These are phyloP conservation scores for Steinernema hermaphroditum DNA, from an alignment of 2,888 invertebrate genomes.

Conservation along the genomic window DNA sequence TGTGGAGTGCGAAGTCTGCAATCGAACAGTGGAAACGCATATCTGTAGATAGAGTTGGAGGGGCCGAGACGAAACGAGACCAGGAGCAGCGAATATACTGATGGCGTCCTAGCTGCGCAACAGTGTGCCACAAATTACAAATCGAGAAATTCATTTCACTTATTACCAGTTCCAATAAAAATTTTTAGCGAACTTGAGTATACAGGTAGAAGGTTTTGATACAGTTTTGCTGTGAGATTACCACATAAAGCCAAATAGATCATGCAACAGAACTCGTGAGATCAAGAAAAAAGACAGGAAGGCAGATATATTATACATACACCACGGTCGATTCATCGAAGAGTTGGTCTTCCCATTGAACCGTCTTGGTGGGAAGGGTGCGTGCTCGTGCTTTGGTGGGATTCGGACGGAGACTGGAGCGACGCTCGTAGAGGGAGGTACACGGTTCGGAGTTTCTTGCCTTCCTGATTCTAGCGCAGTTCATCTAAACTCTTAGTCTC, in stretches of 20 bases:
- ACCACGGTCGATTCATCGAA: constrained; percentile 24
- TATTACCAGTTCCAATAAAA: constrained; percentile 5
- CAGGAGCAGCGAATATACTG: background rate
- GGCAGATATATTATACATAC: background rate
- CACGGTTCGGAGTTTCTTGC: constrained; percentile 7
- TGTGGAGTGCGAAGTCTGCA: constrained; percentile 83
- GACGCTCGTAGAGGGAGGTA: background rate
- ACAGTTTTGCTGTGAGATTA: background rate
- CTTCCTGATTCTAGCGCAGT: constrained; percentile 16
- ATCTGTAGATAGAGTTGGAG: constrained; percentile 47
- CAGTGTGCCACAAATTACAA: constrained; percentile 9
- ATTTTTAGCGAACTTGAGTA: background rate
- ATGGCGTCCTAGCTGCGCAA: background rate
- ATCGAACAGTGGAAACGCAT: constrained; percentile 60
- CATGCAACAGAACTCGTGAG: background rate
- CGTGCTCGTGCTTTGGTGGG: background rate
- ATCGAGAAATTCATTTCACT: constrained; percentile 21
- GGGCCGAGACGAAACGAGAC: background rate
- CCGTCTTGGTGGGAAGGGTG: constrained; percentile 3
- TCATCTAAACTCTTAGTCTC: background rate
- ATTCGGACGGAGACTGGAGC: constrained; percentile 9
- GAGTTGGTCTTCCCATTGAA: constrained; percentile 14
- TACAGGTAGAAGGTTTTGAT: background rate
- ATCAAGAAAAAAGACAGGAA: background rate
- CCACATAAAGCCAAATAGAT: constrained; percentile 10